Evolutionary conservation across 2,797 vertebrate genomes (phyloP).

Genomic region (Apogon hyalosoma): DNA sequence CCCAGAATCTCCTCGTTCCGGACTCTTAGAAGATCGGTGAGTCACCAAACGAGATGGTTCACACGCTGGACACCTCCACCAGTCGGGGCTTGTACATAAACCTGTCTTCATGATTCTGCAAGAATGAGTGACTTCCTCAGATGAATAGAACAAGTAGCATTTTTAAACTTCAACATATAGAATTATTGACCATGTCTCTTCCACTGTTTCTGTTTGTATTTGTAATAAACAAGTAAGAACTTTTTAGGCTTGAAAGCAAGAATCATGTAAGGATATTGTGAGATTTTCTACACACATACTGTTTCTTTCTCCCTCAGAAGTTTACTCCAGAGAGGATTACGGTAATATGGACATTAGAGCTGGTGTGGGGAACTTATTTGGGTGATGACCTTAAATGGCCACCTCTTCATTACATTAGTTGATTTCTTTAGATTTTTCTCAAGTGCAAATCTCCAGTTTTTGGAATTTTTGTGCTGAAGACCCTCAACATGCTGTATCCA

Average conservation of each 20-base stretch:
- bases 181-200: background rate
- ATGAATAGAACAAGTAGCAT: background rate
- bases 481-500: background rate
- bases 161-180: constrained; percentile 4
- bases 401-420: constrained; percentile 59
- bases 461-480: constrained; percentile 3
- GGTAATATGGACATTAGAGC: constrained; percentile 70
- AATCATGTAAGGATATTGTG: background rate
- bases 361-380: constrained; percentile 51
- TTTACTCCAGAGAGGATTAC: constrained; percentile 78
- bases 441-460: background rate
- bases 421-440: background rate
- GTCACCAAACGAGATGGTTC: constrained; percentile 73
- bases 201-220: background rate
- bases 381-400: constrained; percentile 41
- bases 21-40: constrained; percentile 93
- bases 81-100: constrained; percentile 34
- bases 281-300: constrained; percentile 24
- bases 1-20: constrained; percentile 94
- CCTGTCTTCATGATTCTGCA: constrained; percentile 37
- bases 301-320: constrained; percentile 73
- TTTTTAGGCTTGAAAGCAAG: constrained; percentile 13
- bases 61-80: constrained; percentile 39
- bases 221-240: background rate
- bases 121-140: constrained; percentile 30